A percentile compares a stretch with the other conserved stretches of the same genome.
Evolutionary conservation across 2,797 vertebrate species (phyloP).

Genomic region (Pseudochaenichthys georgianus): DNA sequence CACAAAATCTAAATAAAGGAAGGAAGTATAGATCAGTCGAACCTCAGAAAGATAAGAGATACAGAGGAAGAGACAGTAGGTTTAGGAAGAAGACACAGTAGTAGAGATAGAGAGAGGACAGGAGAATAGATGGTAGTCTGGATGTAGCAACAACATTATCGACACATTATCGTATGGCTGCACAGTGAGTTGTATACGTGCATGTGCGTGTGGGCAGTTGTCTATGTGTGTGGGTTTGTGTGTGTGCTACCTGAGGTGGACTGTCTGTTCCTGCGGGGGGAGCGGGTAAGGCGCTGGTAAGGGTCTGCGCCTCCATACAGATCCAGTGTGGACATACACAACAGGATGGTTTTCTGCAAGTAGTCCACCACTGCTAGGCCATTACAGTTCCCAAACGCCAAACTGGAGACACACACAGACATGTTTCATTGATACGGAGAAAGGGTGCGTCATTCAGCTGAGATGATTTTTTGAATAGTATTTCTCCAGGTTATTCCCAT

Average conservation of each 20-base stretch:
- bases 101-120: conserved; percentile 22
- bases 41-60: conserved; percentile 9
- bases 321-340: conserved; percentile 94
- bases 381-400: conserved; percentile 96
- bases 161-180: conserved; percentile 13
- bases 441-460: neutral
- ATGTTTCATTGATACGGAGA: conserved; percentile 26
- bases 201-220: conserved; percentile 17
- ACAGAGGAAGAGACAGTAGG: conserved; percentile 1
- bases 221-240: conserved; percentile 14
- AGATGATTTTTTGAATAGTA: neutral
- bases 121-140: conserved; percentile 30
- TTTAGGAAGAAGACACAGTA: conserved; percentile 2
- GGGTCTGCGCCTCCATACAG: conserved; percentile 93
- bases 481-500: conserved; percentile 18
- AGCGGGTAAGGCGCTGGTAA: conserved; percentile 94
- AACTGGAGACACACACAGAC: conserved; percentile 76
- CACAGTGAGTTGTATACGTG: conserved; percentile 4
- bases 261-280: conserved; percentile 95
- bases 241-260: conserved; percentile 92
- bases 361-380: conserved; percentile 96
- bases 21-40: conserved; percentile 21
- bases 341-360: conserved; percentile 93
- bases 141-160: conserved; percentile 16
- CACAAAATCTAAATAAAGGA: conserved; percentile 20